Base-by-base conservation (phyloP, 2,113 vertebrate genomes). In the Strigops habroptila region DNA sequence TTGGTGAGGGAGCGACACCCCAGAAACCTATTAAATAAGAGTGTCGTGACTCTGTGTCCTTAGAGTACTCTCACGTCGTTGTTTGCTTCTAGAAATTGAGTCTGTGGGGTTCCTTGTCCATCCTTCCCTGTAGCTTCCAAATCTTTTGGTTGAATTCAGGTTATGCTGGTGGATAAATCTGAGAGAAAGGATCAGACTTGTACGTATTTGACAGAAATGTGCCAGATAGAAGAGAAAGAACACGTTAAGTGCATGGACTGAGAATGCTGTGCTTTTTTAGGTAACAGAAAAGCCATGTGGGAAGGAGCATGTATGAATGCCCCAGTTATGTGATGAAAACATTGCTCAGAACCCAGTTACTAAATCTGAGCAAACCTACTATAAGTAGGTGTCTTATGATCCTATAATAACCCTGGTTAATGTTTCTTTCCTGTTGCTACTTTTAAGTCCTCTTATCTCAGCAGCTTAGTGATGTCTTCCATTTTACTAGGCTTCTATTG, bases 1-100 rank as follows among this genome's bases (percentile, higher is more conserved):
- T 73, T 93, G 53, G 53, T 79, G 83, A 82, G 82, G 90, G 85
- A 90, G 76, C 8, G 74, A 41, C 96, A 96, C 83, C 69, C 35
- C 89, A 63, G 93, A 93, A 95, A 93, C 88, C 52, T 23, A 74
- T 85, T 84, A 76, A 85, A 55, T 18, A 82, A 57, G 35, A 82
- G 55, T 28, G 43, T 65, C 60, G 84, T 37, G 78, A 79, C 70
- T 89, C 30, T 0, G 0, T 18, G 19, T 48, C 48, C 8, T 89
- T 52, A 31, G 51, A 68, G 33, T 51, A 4, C 43, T 89, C 12
- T 87, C 6, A 37, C 39, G 21, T 84, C 87, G 82, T 43, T 94
- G 27, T 85, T 89, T 96, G 30, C 52, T 90, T 68, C 85, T 85
- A 62, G 75, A 94, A 49, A 57, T 14, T 12, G 43, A 75, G 44